Base-by-base conservation (phyloP, 1,140 invertebrate genomes). In the Drosophila simulans region DNA sequence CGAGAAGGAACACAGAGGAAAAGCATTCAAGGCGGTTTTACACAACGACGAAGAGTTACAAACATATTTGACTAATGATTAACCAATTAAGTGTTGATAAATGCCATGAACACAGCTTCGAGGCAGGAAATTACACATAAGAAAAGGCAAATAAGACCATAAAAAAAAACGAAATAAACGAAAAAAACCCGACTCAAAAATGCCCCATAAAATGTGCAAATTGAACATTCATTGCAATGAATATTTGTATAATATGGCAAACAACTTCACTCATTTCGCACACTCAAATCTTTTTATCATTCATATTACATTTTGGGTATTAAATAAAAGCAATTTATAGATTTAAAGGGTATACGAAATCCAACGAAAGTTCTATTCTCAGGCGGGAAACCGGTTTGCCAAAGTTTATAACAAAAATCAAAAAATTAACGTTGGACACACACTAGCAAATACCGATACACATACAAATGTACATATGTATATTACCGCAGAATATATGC, bases 41-140 rank as follows among this genome's bases (percentile, higher is more conserved):
- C 37, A 58, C 49, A 70, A 54, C 40, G 35, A 40, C 42, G 35
- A 35, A 57, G 51, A 65, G 20, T 79, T 65, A 76, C 78, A 77
- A 60, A 82, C 72, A 79, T 88, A 86, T 86, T 86, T 86, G 83
- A 88, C 79, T 86, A 88, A 86, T 86, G 83, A 86, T 88, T 86
- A 88, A 83, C 83, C 76, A 86, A 88, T 86, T 86, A 88, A 86
- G 79, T 79, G 79, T 75, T 86, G 84, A 86, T 86, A 88, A 88
- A 82, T 76, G 60, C 54, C 48, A 35, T 31, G 46, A 46, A 13
- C 46, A 25, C 39, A 52, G 56, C 48, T 55, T 22, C n/a, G 22
- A 45, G 43, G 20, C 76, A 63, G 70, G 45, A 80, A 75, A 80
- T 69, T 82, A 53, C 48, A 34, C 48, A 49, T 15, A 57, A 57